Conservation (phyloP, 1,140 invertebrate genomes). For the Pectinophora gossypiella region DNA sequence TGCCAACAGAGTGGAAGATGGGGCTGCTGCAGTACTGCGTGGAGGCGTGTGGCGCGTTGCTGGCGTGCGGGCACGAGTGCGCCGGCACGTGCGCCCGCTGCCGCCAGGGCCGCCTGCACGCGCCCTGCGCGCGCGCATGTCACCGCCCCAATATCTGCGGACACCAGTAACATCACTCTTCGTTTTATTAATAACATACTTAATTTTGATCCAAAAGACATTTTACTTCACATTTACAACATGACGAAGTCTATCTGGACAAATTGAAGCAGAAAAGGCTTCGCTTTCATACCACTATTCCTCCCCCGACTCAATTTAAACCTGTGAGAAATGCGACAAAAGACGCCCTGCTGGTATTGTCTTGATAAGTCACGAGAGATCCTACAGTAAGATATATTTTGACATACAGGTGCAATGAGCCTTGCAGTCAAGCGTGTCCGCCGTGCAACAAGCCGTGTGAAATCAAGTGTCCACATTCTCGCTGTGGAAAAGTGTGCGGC, state of each 20-base stretch:
- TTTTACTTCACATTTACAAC: too few relatives aligned
- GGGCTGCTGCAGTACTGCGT: constrained; percentile 53
- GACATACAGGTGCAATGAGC: constrained; percentile 78
- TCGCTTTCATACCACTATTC: too few relatives aligned
- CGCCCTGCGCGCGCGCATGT: constrained; percentile 77
- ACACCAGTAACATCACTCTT: too few relatives aligned
- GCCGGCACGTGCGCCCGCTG: constrained; percentile 78
- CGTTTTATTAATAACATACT: too few relatives aligned
- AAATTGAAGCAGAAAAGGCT: too few relatives aligned
- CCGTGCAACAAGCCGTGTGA: constrained; percentile 78
- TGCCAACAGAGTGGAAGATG: constrained; percentile 1
- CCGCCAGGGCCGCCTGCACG: constrained; percentile 78
- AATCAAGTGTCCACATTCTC: constrained; percentile 76
- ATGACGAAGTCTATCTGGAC: too few relatives aligned
- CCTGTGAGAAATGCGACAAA: too few relatives aligned
- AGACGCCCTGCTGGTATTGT: too few relatives aligned
- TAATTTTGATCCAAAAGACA: too few relatives aligned
- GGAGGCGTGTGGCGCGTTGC: constrained; percentile 55
- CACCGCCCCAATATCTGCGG: constrained; percentile 78
- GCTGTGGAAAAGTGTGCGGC: constrained; percentile 77
- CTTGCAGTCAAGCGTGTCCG: constrained; percentile 78
- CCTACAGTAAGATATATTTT: too few relatives aligned
- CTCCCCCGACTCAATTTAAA: too few relatives aligned
- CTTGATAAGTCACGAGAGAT: too few relatives aligned
- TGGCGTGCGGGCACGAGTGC: constrained; percentile 78